These are phyloP conservation scores for Pocillopora meandrina DNA, from an alignment of 92 coral and sea anemone species.

Conservation along the genomic window DNA sequence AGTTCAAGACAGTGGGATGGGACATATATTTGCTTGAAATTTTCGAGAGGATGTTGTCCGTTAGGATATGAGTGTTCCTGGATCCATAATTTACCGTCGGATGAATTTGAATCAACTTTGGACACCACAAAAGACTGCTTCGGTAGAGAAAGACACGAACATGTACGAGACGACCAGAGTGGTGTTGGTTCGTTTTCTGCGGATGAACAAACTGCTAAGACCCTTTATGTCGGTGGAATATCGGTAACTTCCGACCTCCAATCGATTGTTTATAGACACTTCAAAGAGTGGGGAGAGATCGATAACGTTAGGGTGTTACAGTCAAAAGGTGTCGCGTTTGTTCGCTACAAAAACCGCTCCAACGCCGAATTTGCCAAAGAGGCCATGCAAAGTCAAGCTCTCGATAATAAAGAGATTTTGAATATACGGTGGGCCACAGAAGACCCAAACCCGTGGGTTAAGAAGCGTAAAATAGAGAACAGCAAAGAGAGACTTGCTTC, in stretches of 20 bases:
- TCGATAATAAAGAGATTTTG: constrained; percentile 67
- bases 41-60: constrained; percentile 91
- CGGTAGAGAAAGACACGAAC: constrained; percentile 80
- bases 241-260: constrained; percentile 55
- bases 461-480: constrained; percentile 49
- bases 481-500: constrained; percentile 53
- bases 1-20: constrained; percentile 49
- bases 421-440: constrained; percentile 86
- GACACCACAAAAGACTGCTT: constrained; percentile 77
- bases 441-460: constrained; percentile 85
- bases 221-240: constrained; percentile 82
- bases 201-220: constrained; percentile 72
- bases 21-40: constrained; percentile 72
- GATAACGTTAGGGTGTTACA: constrained; percentile 74
- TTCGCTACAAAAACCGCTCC: constrained; percentile 73
- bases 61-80: constrained; percentile 81
- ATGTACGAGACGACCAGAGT: constrained; percentile 87
- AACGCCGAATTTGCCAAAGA: constrained; percentile 88
- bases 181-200: constrained; percentile 82
- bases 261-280: constrained; percentile 65
- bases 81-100: constrained; percentile 70
- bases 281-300: constrained; percentile 82
- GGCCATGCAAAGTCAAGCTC: constrained; percentile 83
- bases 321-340: constrained; percentile 79
- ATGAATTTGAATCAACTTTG: constrained; percentile 44